Conservation (phyloP, 2,113 vertebrate genomes). For the Psammodynastes pulverulentus region DNA sequence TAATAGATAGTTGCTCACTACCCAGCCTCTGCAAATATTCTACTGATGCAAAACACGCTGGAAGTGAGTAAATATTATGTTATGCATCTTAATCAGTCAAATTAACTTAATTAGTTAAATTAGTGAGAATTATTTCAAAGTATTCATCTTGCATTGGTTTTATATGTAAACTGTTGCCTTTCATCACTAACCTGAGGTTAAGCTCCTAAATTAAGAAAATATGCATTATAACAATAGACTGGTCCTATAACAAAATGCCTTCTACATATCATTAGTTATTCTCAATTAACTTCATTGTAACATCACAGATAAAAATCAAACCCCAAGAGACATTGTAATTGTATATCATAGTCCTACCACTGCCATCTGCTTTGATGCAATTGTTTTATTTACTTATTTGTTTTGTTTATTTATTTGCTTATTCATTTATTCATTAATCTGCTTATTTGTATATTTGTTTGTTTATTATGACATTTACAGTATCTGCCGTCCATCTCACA, state of each 20-base stretch:
- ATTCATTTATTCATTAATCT: not conserved
- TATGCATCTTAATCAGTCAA: not conserved
- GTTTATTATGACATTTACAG: not conserved
- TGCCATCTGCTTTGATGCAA: not conserved
- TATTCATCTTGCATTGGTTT: not conserved
- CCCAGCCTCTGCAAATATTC: not conserved
- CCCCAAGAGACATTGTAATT: not conserved
- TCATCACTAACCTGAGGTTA: not conserved
- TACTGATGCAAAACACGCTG: not conserved
- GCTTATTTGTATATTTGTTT: not conserved
- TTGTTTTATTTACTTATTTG: not conserved
- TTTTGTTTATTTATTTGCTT: not conserved
- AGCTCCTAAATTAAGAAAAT: not conserved
- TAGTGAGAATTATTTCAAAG: not conserved
- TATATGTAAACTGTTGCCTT: not conserved
- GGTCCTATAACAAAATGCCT: not conserved
- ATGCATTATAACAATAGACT: not conserved
- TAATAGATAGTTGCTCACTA: not conserved
- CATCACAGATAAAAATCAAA: not conserved
- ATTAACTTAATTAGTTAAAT: not conserved
- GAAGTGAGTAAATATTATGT: not conserved
- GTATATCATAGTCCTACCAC: not conserved
- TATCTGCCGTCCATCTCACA: not conserved
- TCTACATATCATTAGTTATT: not conserved
- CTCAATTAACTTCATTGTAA: not conserved